phyloP scores from a whole-genome alignment of 2,888 invertebrate genomes.

The Papilio demoleus region DNA sequence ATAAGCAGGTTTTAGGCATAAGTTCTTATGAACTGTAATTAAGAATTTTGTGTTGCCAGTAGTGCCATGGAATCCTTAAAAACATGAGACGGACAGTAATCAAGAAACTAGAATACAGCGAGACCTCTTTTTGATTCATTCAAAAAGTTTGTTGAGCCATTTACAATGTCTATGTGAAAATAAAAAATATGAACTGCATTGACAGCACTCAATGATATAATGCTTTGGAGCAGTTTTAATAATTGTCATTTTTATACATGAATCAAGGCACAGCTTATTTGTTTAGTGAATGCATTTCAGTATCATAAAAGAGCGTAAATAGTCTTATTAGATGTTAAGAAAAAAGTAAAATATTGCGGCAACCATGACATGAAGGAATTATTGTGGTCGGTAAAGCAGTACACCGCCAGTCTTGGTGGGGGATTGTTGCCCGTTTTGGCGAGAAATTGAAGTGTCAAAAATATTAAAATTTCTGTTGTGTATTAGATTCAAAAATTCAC shows the following conservation, averaged over 20 bases:
- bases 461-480: slow-evolving; percentile 6
- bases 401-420: slow-evolving; percentile 12
- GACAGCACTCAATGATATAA: not conserved
- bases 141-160: not conserved
- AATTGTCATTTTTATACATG: not conserved
- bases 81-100: not conserved
- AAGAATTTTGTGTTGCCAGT: not conserved
- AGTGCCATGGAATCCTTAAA: not conserved
- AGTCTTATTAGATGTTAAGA: not conserved
- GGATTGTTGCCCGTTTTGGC: slow-evolving; percentile 22
- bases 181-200: not conserved
- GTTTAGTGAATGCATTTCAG: not conserved
- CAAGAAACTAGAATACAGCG: not conserved
- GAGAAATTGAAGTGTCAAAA: slow-evolving; percentile 21
- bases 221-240: not conserved
- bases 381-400: slow-evolving; percentile 37
- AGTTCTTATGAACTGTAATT: not conserved
- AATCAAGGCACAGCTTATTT: not conserved
- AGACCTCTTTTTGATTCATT: not conserved
- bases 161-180: not conserved
- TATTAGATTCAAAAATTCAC: not conserved
- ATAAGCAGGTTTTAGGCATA: no score
- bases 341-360: slow-evolving; percentile 10
- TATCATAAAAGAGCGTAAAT: not conserved
- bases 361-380: slow-evolving; percentile 9